Percentiles rank a stretch among this genome's conserved stretches.
Conservation (phyloP, 2,797 vertebrate genomes). For the Adelosebastes latens region DNA sequence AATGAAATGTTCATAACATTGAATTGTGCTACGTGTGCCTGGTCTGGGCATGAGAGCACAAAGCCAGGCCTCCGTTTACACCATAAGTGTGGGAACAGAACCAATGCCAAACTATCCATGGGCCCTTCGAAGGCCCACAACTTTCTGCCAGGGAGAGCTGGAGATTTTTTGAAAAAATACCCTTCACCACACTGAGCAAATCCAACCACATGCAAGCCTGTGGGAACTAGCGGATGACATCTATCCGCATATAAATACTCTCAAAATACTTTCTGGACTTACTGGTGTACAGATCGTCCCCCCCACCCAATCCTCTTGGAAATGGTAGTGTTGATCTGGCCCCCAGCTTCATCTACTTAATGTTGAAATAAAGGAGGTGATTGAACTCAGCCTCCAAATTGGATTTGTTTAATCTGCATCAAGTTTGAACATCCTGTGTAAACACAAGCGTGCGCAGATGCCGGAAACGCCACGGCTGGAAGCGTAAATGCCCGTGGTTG, state of each 20-base stretch:
- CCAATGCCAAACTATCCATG: conserved; percentile 65
- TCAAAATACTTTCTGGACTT: conserved; percentile 74
- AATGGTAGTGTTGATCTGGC: conserved; percentile 65
- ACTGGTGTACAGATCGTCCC: conserved; percentile 60
- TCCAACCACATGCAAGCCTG: conserved; percentile 74
- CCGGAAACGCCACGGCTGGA: conserved; percentile 75
- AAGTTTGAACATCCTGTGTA: conserved; percentile 83
- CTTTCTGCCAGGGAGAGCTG: conserved; percentile 60
- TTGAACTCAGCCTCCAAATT: conserved; percentile 77
- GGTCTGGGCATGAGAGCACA: conserved; percentile 60
- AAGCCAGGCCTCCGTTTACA: conserved; percentile 68
- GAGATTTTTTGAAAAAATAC: conserved; percentile 64
- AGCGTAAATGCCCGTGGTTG: conserved; percentile 79
- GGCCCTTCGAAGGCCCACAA: conserved; percentile 52
- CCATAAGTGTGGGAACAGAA: conserved; percentile 77
- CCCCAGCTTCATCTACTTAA: conserved; percentile 70
- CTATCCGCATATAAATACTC: conserved; percentile 70
- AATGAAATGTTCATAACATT: conserved; percentile 72
- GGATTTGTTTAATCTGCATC: conserved; percentile 84
- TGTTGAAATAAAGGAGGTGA: conserved; percentile 80
- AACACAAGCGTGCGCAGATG: conserved; percentile 85
- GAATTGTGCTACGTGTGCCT: conserved; percentile 72
- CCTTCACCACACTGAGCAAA: conserved; percentile 65
- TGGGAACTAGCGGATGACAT: conserved; percentile 74
- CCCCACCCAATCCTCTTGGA: conserved; percentile 67